Evolutionary conservation across 2,888 invertebrate genomes (phyloP).

Genomic region (Lepidocyrtoides sp.): DNA sequence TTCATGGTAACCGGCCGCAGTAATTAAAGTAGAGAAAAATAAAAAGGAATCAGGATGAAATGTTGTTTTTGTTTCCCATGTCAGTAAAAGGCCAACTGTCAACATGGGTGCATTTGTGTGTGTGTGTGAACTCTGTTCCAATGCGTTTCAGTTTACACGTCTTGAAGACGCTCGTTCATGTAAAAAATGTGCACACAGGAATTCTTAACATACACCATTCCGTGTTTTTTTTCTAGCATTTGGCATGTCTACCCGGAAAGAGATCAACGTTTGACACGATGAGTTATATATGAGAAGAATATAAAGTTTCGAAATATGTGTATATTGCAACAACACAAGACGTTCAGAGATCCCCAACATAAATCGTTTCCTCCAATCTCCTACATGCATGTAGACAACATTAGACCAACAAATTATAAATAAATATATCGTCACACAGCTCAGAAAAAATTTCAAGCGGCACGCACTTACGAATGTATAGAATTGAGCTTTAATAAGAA

Average conservation of each 20-base stretch:
- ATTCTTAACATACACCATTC: background rate
- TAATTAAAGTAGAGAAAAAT: too few species aligned
- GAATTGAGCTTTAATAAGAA: constrained; percentile 7
- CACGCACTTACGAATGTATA: constrained; percentile 23
- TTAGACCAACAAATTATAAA: constrained; percentile 10
- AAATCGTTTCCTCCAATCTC: background rate
- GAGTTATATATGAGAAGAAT: constrained; percentile 36
- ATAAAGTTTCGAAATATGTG: constrained; percentile 10
- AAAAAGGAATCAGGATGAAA: too few species aligned
- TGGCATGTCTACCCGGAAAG: constrained; percentile 77
- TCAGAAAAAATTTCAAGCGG: constrained; percentile 1
- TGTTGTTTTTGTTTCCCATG: background rate
- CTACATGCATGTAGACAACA: background rate
- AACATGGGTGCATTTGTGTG: constrained; percentile 56
- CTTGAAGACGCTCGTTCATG: background rate
- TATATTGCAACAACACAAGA: background rate
- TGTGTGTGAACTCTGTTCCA: constrained; percentile 35
- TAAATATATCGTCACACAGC: constrained; percentile 8
- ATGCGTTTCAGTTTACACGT: constrained; percentile 46
- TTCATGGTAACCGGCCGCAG: too few species aligned
- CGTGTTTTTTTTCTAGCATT: constrained; percentile 29
- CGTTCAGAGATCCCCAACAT: background rate
- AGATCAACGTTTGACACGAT: constrained; percentile 67
- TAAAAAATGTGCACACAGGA: background rate
- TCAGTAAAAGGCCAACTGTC: constrained; percentile 44